Percentiles rank a stretch among this genome's conserved stretches.
phyloP scores from a whole-genome alignment of 2,113 vertebrate genomes.

The Mus pahari region DNA sequence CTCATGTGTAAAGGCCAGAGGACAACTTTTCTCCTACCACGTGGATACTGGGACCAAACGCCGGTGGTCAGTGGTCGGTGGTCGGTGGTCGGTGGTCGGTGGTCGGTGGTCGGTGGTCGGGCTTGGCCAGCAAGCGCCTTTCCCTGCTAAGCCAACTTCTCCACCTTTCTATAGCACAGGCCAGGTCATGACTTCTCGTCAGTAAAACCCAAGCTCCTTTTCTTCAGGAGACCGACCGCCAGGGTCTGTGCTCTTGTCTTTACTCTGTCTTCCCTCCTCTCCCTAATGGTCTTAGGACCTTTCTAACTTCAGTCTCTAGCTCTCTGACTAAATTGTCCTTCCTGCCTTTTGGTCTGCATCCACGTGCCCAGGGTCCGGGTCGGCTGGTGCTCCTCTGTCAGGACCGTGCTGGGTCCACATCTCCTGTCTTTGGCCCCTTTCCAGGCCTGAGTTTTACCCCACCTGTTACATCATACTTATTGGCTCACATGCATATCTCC shows the following conservation, averaged over 20 bases:
- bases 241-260: not conserved
- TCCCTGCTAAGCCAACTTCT: not conserved
- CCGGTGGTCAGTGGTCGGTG: too few species aligned
- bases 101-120: too few species aligned
- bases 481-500: not conserved
- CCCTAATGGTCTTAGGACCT: not conserved
- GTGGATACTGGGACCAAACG: not conserved
- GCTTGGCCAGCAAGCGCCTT: not conserved
- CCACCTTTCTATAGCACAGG: not conserved
- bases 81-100: too few species aligned
- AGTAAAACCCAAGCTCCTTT: not conserved
- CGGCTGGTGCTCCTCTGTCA: not conserved
- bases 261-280: not conserved
- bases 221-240: not conserved
- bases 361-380: not conserved
- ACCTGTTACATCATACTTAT: not conserved
- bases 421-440: not conserved
- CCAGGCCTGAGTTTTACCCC: not conserved
- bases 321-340: not conserved
- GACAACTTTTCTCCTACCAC: not conserved
- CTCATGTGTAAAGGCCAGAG: not conserved
- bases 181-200: not conserved
- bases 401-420: not conserved
- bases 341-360: not conserved
- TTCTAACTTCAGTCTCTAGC: not conserved